Percentiles rank a stretch among this genome's conserved stretches.
phyloP scores from a whole-genome alignment of 1,140 invertebrate genomes.

The Drosophila varians region DNA sequence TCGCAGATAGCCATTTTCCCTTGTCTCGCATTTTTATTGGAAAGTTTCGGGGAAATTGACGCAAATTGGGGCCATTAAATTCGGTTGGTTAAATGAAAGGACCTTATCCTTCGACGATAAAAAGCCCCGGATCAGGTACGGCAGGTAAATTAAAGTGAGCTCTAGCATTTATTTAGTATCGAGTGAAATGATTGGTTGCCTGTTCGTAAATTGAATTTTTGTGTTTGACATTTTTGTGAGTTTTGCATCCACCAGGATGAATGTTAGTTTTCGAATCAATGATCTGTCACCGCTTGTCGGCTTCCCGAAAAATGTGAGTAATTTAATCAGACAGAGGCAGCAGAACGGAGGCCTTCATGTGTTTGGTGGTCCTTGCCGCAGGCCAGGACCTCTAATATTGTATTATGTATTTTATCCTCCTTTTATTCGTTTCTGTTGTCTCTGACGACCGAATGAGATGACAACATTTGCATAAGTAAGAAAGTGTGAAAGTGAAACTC shows the following conservation, averaged over 20 bases:
- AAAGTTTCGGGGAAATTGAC: slow-evolving; percentile 30
- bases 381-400: slow-evolving; percentile 43
- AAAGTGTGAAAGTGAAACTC: slow-evolving; percentile 68
- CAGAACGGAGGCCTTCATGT: slow-evolving; percentile 46
- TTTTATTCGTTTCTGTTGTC: slow-evolving; percentile 29
- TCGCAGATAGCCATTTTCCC: slow-evolving; percentile 48
- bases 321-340: slow-evolving; percentile 74
- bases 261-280: slow-evolving; percentile 56
- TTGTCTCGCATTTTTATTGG: slow-evolving; percentile 46
- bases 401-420: slow-evolving; percentile 47
- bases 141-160: not conserved
- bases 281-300: slow-evolving; percentile 54
- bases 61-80: slow-evolving; percentile 48
- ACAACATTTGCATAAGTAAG: slow-evolving; percentile 73
- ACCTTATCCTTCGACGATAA: not conserved
- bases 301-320: slow-evolving; percentile 49
- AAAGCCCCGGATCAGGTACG: not conserved
- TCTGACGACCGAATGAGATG: slow-evolving; percentile 48
- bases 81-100: slow-evolving; percentile 6
- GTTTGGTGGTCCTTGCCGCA: slow-evolving; percentile 22
- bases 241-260: slow-evolving; percentile 36
- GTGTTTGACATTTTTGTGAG: slow-evolving; percentile 60
- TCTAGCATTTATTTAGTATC: not conserved
- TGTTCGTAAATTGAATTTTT: slow-evolving; percentile 49
- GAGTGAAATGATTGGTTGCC: not conserved